Conservation (phyloP, 2,888 invertebrate species). For the Azorinus chamasolen region DNA sequence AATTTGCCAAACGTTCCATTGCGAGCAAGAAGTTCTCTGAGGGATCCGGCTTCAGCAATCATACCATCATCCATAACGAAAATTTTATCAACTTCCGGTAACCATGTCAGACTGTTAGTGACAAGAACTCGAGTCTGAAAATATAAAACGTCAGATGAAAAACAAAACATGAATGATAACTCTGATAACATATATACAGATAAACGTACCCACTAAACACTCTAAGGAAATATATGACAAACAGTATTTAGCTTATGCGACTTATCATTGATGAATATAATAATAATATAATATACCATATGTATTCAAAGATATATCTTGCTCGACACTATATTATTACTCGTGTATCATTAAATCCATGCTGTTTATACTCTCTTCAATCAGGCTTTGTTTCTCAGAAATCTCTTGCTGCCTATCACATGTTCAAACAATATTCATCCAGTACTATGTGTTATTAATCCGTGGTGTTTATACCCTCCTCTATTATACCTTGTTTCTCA, state of each 20-base stretch:
- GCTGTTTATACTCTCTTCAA: no score
- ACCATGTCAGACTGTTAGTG: conserved; percentile 97
- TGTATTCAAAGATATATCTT: no score
- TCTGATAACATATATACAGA: background rate
- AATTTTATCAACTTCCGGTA: conserved; percentile 96
- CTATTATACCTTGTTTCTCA: conserved; percentile 25
- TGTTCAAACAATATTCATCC: conserved; percentile 20
- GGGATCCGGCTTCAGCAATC: conserved; percentile 96
- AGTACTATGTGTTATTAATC: conserved; percentile 32
- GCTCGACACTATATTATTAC: no score
- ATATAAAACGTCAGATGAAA: background rate
- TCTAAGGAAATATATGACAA: no score
- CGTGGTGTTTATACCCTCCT: no score
- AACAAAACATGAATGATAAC: background rate
- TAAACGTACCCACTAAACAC: no score
- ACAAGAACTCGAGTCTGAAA: conserved; percentile 94
- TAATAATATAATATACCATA: no score
- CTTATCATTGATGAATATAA: no score
- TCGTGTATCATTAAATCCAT: no score
- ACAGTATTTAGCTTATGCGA: no score
- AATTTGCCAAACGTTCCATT: conserved; percentile 89
- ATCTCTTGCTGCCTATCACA: conserved; percentile 12
- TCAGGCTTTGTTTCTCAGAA: conserved; percentile 18
- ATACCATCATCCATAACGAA: conserved; percentile 95
- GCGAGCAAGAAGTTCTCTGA: conserved; percentile 94